These are phyloP conservation scores for Porites cylindrica DNA, from an alignment of 92 coral and sea anemone genomes.

Conservation along the genomic window DNA sequence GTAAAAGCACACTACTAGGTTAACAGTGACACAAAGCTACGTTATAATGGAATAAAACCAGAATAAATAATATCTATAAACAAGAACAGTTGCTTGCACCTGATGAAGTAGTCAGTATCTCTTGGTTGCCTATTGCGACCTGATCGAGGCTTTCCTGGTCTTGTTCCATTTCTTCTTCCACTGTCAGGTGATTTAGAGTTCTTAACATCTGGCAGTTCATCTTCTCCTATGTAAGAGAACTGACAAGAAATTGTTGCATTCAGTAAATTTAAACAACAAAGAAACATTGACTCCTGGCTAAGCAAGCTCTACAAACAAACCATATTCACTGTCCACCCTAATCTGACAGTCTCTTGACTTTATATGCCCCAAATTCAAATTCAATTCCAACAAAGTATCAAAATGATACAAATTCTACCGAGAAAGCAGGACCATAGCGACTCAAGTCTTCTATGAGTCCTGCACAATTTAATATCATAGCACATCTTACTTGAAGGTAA, in stretches of 20 bases:
- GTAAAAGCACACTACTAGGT: not conserved
- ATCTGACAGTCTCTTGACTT: not conserved
- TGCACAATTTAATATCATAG: not conserved
- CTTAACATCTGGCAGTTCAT: slow-evolving; percentile 55
- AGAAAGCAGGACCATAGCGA: too few species aligned
- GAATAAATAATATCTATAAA: not conserved
- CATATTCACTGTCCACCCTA: not conserved
- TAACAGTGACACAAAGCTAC: not conserved
- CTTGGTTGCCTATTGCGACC: slow-evolving; percentile 56
- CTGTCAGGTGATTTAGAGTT: slow-evolving; percentile 60
- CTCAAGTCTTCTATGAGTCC: too few species aligned
- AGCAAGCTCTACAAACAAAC: not conserved
- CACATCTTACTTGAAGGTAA: slow-evolving; percentile 45
- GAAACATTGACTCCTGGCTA: not conserved
- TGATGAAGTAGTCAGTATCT: slow-evolving; percentile 62
- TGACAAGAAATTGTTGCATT: not conserved
- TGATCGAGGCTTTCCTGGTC: slow-evolving; percentile 63
- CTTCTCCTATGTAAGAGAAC: slow-evolving; percentile 72
- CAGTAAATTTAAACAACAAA: not conserved
- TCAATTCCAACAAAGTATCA: too few species aligned
- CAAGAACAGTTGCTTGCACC: slow-evolving; percentile 24
- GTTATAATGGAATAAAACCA: not conserved
- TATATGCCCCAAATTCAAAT: too few species aligned
- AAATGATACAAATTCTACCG: too few species aligned
- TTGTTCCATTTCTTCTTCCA: slow-evolving; percentile 65